Evolutionary conservation across 2,888 invertebrate genomes (phyloP).

Genomic region (Notodonta ziczac): DNA sequence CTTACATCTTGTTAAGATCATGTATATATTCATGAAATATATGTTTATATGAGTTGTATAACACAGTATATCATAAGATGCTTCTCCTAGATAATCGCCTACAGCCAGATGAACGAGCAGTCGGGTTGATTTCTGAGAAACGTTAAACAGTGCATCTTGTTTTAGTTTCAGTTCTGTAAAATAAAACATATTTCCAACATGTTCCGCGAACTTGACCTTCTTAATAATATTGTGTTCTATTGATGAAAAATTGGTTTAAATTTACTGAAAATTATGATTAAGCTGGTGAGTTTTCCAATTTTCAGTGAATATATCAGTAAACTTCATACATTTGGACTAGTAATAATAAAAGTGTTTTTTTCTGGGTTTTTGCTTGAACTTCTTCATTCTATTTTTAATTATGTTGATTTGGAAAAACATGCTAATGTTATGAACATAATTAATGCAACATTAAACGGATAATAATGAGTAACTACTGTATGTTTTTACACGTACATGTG

Average conservation of each 20-base stretch:
- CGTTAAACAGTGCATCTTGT: constrained; percentile 55
- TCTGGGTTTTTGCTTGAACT: too few species aligned
- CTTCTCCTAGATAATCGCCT: constrained; percentile 22
- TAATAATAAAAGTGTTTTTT: too few species aligned
- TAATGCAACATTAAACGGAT: too few species aligned
- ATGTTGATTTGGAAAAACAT: too few species aligned
- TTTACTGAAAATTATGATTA: neutral
- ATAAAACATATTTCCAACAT: constrained; percentile 45
- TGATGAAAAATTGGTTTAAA: constrained; percentile 5
- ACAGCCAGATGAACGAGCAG: constrained; percentile 21
- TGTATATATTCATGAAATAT: neutral
- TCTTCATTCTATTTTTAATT: too few species aligned
- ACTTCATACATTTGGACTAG: too few species aligned
- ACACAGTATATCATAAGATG: constrained; percentile 26
- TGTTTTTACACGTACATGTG: too few species aligned
- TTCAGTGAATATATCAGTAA: too few species aligned
- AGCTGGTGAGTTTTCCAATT: neutral
- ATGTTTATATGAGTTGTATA: constrained; percentile 2
- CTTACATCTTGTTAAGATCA: too few species aligned
- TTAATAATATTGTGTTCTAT: constrained; percentile 1
- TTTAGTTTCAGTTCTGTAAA: constrained; percentile 45
- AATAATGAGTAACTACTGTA: too few species aligned
- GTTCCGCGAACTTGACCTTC: constrained; percentile 61
- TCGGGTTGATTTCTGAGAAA: constrained; percentile 52
- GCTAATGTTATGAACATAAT: too few species aligned